Base-by-base conservation (phyloP, 2,888 invertebrate genomes). In the Protodeltote pygarga region DNA sequence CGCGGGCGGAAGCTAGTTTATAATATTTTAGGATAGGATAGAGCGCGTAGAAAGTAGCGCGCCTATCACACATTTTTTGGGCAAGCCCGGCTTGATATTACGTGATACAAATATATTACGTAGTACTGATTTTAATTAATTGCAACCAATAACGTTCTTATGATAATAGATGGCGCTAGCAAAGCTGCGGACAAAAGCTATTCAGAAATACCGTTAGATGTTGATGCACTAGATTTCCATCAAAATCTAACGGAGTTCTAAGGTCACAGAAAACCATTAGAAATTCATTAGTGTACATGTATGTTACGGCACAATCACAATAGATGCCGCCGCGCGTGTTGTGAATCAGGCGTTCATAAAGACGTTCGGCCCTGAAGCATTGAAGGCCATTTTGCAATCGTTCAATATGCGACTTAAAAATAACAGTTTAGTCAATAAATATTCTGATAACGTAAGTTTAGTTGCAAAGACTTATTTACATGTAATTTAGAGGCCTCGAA, bases 401-500 rank as follows among this genome's bases (percentile, higher is more conserved):
- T 72, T 67, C 62, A 52, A 50, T 58, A 55, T 29, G 40, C 37
- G 38, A 52, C 52, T 50, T 50, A 60, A 68, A 73, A 73, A 65
- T 58, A 63, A 73, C 73, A 49, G 71, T 73, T 62, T 55, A 46
- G 46, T 51, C 24, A 28, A 54, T 75, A 69, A 57, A 58, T 59
- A 74, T 74, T 64, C 75, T 39, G 54, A 49, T 34, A 42, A 41
- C 65, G 75, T 75, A 50, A 54, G 41, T 29, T 46, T 53, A 38
- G 38, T 61, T 54, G 52, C 48, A 38, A 19, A 31, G 19, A 10
- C 10, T 11, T 57, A 50, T 63, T 63, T 49, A 33, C 52, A 58
- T 64, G 38, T 45, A 45, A 49, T 59, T 45, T 37, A 38, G 41
- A 29, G 34, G 17, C 40, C 21, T 20, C 11, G n/a, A 23, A 34